A percentile compares a stretch with the other conserved stretches of the same genome.
Conservation (phyloP, 2,797 vertebrate genomes). For the Sebastolobus altivelis region DNA sequence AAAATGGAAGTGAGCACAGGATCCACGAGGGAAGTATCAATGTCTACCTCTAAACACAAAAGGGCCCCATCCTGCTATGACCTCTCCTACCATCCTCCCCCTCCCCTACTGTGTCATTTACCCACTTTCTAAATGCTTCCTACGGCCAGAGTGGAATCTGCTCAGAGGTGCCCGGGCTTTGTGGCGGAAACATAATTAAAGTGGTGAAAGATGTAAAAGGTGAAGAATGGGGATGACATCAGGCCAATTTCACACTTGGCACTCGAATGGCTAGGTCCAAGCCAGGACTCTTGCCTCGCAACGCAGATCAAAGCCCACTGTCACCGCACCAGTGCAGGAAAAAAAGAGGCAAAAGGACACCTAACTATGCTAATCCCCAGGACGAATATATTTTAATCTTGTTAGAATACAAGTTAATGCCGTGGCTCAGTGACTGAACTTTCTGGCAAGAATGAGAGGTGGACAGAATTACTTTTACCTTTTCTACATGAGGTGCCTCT, state of each 20-base stretch:
- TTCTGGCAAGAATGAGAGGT: constrained; percentile 85
- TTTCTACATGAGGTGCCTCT: constrained; percentile 90
- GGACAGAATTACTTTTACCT: constrained; percentile 89
- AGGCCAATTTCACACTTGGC: constrained; percentile 99
- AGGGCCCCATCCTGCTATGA: constrained; percentile 82
- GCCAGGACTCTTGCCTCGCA: constrained; percentile 95
- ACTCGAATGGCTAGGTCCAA: constrained; percentile 95
- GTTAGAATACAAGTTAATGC: constrained; percentile 99
- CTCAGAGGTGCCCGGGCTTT: constrained; percentile 94
- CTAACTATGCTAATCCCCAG: constrained; percentile 99
- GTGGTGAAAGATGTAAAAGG: constrained; percentile 96
- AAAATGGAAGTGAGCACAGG: constrained; percentile 89
- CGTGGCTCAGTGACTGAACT: constrained; percentile 95
- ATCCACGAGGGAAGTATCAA: constrained; percentile 78
- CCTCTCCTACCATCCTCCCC: constrained; percentile 87
- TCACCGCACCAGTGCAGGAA: constrained; percentile 91
- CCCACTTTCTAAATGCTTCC: constrained; percentile 94
- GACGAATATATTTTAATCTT: constrained; percentile 99
- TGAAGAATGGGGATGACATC: constrained; percentile 99
- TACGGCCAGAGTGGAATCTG: constrained; percentile 96
- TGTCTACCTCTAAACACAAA: constrained; percentile 80
- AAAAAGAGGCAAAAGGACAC: constrained; percentile 93
- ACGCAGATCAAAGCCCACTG: constrained; percentile 99
- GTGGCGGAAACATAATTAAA: constrained; percentile 99
- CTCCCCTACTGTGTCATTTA: constrained; percentile 91